These are phyloP conservation scores for Tricholauxania praeusta DNA, from an alignment of 2,888 invertebrate species.

Conservation along the genomic window DNA sequence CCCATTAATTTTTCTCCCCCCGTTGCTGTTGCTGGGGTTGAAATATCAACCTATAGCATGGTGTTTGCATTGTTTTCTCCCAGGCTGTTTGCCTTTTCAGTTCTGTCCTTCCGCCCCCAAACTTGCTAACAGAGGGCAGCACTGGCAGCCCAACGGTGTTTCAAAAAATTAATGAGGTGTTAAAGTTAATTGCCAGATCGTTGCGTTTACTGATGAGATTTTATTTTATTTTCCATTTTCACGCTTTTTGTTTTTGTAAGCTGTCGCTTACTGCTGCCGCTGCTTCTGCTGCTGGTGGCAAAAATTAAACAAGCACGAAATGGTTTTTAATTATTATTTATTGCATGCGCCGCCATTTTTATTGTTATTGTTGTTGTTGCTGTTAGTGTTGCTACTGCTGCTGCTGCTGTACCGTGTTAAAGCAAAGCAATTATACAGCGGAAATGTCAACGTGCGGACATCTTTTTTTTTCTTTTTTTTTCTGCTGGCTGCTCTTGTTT, in stretches of 20 bases:
- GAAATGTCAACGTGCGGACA: slow-evolving; percentile 25
- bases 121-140: slow-evolving; percentile 2
- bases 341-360: slow-evolving; percentile 19
- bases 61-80: slow-evolving; percentile 1
- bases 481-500: background rate
- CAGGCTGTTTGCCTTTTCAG: background rate
- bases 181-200: slow-evolving; percentile 37
- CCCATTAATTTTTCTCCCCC: slow-evolving; percentile 15
- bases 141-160: slow-evolving; percentile 14
- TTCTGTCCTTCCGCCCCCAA: no score
- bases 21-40: slow-evolving; percentile 2
- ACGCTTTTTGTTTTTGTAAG: background rate
- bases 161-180: slow-evolving; percentile 34
- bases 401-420: slow-evolving; percentile 40
- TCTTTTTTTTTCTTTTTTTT: background rate
- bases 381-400: slow-evolving; percentile 22
- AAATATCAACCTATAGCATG: background rate
- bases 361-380: background rate
- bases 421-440: slow-evolving; percentile 40
- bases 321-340: slow-evolving; percentile 35
- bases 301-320: slow-evolving; percentile 36
- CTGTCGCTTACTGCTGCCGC: slow-evolving; percentile 18
- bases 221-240: slow-evolving; percentile 18
- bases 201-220: slow-evolving; percentile 35
- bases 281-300: slow-evolving; percentile 18